phyloP scores from a whole-genome alignment of 2,113 vertebrate species.

The Melanocharis versteri region DNA sequence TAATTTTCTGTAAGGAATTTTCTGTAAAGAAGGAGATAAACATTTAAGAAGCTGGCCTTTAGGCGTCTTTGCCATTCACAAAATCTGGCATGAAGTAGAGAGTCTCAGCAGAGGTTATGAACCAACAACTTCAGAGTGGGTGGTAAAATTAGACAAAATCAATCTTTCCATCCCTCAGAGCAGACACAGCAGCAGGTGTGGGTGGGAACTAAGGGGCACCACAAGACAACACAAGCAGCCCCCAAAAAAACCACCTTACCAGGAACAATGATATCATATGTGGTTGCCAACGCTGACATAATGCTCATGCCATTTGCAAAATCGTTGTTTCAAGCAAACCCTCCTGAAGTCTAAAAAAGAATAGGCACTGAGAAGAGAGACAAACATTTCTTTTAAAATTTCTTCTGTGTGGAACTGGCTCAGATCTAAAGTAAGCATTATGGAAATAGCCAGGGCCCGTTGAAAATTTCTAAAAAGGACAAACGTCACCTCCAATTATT shows the following conservation, averaged over 20 bases:
- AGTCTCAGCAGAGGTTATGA: not conserved
- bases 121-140: not conserved
- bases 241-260: not conserved
- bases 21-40: not conserved
- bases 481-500: not conserved
- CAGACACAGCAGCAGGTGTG: not conserved
- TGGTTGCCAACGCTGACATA: not conserved
- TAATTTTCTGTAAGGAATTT: not conserved
- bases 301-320: not conserved
- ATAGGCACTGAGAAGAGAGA: not conserved
- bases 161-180: conserved; percentile 10
- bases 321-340: not conserved
- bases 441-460: not conserved
- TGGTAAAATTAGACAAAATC: conserved; percentile 26
- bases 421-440: not conserved
- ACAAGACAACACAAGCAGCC: not conserved
- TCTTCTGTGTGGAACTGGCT: not conserved
- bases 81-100: not conserved
- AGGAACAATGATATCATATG: not conserved
- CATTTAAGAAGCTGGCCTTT: not conserved
- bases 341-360: not conserved
- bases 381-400: not conserved
- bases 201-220: not conserved
- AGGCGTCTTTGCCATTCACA: not conserved
- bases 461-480: conserved; percentile 1